Evolutionary conservation across 2,888 invertebrate species (phyloP).

Genomic region (Dryobotodes eremita): DNA sequence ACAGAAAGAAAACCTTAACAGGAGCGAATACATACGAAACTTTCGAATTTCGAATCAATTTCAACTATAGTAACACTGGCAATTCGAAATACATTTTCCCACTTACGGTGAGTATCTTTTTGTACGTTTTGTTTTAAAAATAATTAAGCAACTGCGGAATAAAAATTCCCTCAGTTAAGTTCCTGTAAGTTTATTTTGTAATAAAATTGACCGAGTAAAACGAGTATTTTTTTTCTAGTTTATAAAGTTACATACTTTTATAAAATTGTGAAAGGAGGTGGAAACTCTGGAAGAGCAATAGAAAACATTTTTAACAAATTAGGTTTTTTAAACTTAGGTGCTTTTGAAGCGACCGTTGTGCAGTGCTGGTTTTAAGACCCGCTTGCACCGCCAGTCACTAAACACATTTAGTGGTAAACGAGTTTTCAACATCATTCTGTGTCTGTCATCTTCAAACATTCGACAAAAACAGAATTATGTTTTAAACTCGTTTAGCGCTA

Average conservation of each 20-base stretch:
- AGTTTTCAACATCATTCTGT: too few relatives aligned
- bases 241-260: slow-evolving; percentile 21
- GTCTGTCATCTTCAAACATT: too few relatives aligned
- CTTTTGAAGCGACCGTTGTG: background rate
- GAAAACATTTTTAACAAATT: slow-evolving; percentile 21
- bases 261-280: slow-evolving; percentile 27
- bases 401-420: too few relatives aligned
- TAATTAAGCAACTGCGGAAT: slow-evolving; percentile 41
- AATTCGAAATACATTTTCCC: slow-evolving; percentile 43
- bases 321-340: background rate
- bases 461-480: too few relatives aligned
- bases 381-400: too few relatives aligned
- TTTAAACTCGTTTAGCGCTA: too few relatives aligned
- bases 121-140: slow-evolving; percentile 46
- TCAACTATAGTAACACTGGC: slow-evolving; percentile 24
- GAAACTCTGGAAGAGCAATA: background rate
- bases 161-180: slow-evolving; percentile 31
- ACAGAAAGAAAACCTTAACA: slow-evolving; percentile 64
- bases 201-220: slow-evolving; percentile 39
- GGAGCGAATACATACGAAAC: slow-evolving; percentile 43
- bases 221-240: slow-evolving; percentile 40
- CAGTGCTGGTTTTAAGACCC: background rate
- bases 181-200: slow-evolving; percentile 41
- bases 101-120: slow-evolving; percentile 16
- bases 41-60: slow-evolving; percentile 61